phyloP scores from a whole-genome alignment of 1,140 invertebrate species.

The Gryon sp. region DNA sequence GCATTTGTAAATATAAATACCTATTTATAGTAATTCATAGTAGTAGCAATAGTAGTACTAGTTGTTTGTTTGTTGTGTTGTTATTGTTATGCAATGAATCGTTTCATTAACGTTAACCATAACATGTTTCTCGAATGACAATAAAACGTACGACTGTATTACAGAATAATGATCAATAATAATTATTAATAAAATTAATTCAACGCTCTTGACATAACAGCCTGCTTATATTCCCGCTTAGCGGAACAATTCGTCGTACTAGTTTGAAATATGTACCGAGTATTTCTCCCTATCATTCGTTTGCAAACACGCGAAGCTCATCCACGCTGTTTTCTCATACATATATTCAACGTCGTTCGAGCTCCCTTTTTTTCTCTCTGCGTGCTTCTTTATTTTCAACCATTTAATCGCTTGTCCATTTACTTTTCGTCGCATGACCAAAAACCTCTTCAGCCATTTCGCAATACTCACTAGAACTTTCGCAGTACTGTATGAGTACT shows the following conservation, averaged over 20 bases:
- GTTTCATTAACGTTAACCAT: conserved; percentile 45
- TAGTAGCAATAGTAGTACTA: conserved; percentile 68
- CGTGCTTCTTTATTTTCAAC: too few species aligned
- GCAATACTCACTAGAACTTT: conserved; percentile 51
- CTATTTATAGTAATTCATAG: conserved; percentile 73
- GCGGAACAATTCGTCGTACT: conserved; percentile 41
- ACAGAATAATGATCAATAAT: conserved; percentile 60
- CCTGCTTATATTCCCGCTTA: conserved; percentile 68
- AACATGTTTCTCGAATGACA: conserved; percentile 43
- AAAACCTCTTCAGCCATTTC: conserved; percentile 4
- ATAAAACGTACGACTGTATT: conserved; percentile 67
- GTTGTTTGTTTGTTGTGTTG: conserved; percentile 38
- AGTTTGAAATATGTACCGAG: conserved; percentile 69
- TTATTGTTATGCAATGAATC: not conserved
- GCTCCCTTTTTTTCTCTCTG: conserved; percentile 44
- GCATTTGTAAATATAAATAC: conserved; percentile 80
- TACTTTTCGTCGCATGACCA: conserved; percentile 38
- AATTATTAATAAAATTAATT: conserved; percentile 70
- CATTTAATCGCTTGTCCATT: conserved; percentile 54
- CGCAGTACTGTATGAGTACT: conserved; percentile 46
- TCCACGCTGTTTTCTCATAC: conserved; percentile 26
- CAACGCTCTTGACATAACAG: conserved; percentile 73
- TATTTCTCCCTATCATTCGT: conserved; percentile 64
- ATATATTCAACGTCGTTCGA: conserved; percentile 25
- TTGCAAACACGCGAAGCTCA: conserved; percentile 30